Evolutionary conservation across 1,140 invertebrate species (phyloP), one percentile per base, ranked within the genome.

Genomic region (Drosophila pallidifrons): DNA sequence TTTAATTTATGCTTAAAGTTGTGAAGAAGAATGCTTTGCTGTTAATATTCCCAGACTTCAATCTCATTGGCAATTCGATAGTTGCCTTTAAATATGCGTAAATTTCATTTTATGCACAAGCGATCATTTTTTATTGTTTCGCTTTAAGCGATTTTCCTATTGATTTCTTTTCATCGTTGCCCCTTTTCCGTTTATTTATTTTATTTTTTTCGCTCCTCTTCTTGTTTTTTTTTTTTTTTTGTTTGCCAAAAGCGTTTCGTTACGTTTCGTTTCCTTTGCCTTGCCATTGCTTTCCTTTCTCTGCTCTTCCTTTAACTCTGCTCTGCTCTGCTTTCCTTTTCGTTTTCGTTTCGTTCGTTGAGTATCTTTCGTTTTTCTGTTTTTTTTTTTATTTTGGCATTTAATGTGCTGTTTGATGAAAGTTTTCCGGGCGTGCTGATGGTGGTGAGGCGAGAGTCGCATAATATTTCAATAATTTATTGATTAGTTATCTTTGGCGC

Each of bases 391-490:
- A 4, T 1, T 16, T 20, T 41, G 35, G 15, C 54, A 43, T 57
- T 57, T 57, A 57, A 59, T 49, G 65, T 47, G 54, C 55, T 59
- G 55, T 49, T 59, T 59, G 65, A 68, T 61, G 59, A 57, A 57
- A 57, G 54, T 57, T 41, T 57, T 57, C 54, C 54, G 35, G 54
- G 35, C 35, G 30, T 25, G 20, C 20, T 25, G 20, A 7, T 32
- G 30, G 30, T 3, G 13, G 54, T 13, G 13, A 7, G 28, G 28
- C 11, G 5, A 55, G 7, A 57, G 13, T 54, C 28, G 51, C 51
- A 54, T 54, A 72, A 76, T 65, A 76, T 72, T 76, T 76, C 68
- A 76, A 72, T 72, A 76, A 76, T 72, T 76, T 76, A 76, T 76
- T 76, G 73, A 76, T 76, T 76, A 76, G 68, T 76, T 72, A 72